These are phyloP conservation scores for Luehdorfia chinensis DNA, from an alignment of 1,140 invertebrate species.

Conservation along the genomic window DNA sequence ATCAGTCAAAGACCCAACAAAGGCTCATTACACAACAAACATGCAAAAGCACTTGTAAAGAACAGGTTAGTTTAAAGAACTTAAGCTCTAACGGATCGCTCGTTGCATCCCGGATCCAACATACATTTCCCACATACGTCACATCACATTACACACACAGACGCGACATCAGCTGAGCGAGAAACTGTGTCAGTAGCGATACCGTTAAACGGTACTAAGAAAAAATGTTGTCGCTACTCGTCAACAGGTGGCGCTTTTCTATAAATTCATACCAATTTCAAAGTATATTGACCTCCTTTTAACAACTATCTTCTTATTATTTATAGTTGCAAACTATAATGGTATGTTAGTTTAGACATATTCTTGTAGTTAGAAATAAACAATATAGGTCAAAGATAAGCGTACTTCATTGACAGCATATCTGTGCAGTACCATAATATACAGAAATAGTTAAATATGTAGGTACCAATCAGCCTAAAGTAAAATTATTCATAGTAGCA, in stretches of 20 bases:
- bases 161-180: slow-evolving; percentile 56
- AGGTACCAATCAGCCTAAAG: too few species aligned
- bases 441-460: too few species aligned
- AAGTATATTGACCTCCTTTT: slow-evolving; percentile 10
- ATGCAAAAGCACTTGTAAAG: slow-evolving; percentile 29
- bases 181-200: slow-evolving; percentile 69
- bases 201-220: slow-evolving; percentile 48
- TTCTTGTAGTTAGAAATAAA: slow-evolving; percentile 13
- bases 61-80: slow-evolving; percentile 36
- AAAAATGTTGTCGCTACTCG: slow-evolving; percentile 45
- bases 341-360: slow-evolving; percentile 17
- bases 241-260: slow-evolving; percentile 53
- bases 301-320: slow-evolving; percentile 13
- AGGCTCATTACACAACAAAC: slow-evolving; percentile 31
- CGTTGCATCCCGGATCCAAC: slow-evolving; percentile 44
- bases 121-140: slow-evolving; percentile 31
- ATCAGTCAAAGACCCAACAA: slow-evolving; percentile 28
- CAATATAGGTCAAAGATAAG: slow-evolving; percentile 40
- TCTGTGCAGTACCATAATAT: too few species aligned
- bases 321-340: not conserved
- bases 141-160: slow-evolving; percentile 21
- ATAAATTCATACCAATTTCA: slow-evolving; percentile 18
- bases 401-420: slow-evolving; percentile 25
- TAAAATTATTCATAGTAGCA: not conserved
- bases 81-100: slow-evolving; percentile 44